A percentile compares a stretch with the other conserved stretches of the same genome.
These are phyloP conservation scores for Chloroceryle amazona DNA, from an alignment of 2,797 vertebrate species.

Conservation along the genomic window DNA sequence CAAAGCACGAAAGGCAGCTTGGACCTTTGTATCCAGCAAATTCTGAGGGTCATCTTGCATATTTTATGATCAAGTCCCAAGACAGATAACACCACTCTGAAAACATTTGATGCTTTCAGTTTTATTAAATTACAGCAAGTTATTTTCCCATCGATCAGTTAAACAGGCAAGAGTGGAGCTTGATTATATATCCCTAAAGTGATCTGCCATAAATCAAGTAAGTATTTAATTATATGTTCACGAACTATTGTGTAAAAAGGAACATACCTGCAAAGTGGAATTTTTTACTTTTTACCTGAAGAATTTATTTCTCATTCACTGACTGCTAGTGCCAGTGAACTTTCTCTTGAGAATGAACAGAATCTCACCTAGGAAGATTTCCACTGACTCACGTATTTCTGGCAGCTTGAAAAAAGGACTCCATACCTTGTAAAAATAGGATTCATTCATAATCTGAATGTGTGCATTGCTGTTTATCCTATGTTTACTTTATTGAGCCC, in stretches of 20 bases:
- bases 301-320: neutral
- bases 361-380: neutral
- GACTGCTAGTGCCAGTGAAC: neutral
- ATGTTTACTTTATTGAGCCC: neutral
- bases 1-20: neutral
- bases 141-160: neutral
- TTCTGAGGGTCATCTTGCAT: neutral
- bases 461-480: neutral
- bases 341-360: neutral
- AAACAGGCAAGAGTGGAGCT: neutral
- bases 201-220: constrained; percentile 45
- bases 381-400: neutral
- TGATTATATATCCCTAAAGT: neutral
- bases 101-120: neutral
- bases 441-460: neutral
- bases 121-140: constrained; percentile 32
- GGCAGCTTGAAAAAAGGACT: neutral
- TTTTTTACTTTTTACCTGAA: neutral
- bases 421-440: neutral
- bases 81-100: neutral
- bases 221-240: constrained; percentile 16
- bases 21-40: neutral
- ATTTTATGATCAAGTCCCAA: neutral
- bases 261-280: neutral
- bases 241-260: neutral